Conservation (phyloP, 2,113 vertebrate genomes). For the Motacilla tschutschensis region DNA sequence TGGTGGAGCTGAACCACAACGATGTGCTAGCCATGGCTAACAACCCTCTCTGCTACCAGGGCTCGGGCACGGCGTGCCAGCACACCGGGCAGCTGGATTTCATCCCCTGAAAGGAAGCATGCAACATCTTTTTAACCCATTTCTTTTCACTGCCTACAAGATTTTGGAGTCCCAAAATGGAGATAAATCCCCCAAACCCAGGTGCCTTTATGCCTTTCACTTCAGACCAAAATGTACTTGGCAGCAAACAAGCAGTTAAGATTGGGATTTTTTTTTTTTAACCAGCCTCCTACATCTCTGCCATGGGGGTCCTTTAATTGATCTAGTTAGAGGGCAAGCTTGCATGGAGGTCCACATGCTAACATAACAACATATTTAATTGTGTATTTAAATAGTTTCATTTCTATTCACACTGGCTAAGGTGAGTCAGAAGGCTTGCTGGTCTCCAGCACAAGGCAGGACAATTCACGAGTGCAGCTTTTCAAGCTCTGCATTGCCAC, state of each 20-base stretch:
- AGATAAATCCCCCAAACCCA: background rate
- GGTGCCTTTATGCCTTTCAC: background rate
- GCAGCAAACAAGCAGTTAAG: slow-evolving; percentile 9
- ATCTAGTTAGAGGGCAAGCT: slow-evolving; percentile 14
- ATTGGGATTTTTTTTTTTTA: background rate
- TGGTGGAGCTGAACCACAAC: background rate
- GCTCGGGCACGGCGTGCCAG: background rate
- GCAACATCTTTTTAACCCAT: background rate
- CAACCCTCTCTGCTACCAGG: background rate
- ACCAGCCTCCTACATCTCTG: background rate
- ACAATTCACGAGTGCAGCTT: background rate
- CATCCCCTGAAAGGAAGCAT: background rate
- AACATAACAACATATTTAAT: slow-evolving; percentile 54
- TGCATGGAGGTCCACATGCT: slow-evolving; percentile 49
- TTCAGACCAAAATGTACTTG: background rate
- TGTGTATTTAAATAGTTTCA: slow-evolving; percentile 31
- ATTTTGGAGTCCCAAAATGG: background rate
- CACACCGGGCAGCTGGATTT: background rate
- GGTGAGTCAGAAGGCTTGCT: background rate
- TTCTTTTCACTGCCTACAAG: background rate
- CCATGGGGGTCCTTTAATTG: background rate
- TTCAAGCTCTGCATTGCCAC: background rate
- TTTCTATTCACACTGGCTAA: slow-evolving; percentile 45
- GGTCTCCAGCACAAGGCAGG: background rate
- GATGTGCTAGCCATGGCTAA: rapidly evolving